Evolutionary conservation across 2,888 invertebrate species (phyloP).

Genomic region (Steromphala cineraria): DNA sequence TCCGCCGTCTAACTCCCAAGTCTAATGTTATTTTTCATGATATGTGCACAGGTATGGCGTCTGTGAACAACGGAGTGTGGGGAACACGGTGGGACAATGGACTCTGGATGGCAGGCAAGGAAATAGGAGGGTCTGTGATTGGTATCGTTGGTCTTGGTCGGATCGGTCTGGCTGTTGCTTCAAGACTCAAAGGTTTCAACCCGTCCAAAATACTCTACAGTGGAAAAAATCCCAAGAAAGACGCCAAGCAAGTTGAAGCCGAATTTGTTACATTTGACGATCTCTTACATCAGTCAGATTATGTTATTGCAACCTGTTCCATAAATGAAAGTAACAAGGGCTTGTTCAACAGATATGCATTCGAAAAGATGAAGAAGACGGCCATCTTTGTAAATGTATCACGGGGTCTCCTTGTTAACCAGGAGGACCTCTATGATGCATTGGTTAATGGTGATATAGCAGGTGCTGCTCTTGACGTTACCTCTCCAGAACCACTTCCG

Average conservation of each 20-base stretch:
- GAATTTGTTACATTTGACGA: slow-evolving; percentile 83
- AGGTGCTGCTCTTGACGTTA: slow-evolving; percentile 93
- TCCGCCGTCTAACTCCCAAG: too few species aligned
- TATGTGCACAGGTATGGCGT: slow-evolving; percentile 50
- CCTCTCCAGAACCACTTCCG: slow-evolving; percentile 91
- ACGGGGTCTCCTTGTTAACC: slow-evolving; percentile 81
- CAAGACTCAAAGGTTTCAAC: slow-evolving; percentile 85
- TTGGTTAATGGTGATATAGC: slow-evolving; percentile 83
- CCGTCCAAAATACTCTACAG: slow-evolving; percentile 84
- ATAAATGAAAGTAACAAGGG: slow-evolving; percentile 83
- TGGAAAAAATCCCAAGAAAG: slow-evolving; percentile 81
- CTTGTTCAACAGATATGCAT: slow-evolving; percentile 86
- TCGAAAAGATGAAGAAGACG: slow-evolving; percentile 88
- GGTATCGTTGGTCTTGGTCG: slow-evolving; percentile 75
- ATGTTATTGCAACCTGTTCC: slow-evolving; percentile 88
- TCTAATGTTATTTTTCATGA: neutral
- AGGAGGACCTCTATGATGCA: slow-evolving; percentile 85
- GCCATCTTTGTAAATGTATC: slow-evolving; percentile 92
- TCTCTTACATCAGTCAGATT: slow-evolving; percentile 86
- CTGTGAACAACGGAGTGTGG: slow-evolving; percentile 84
- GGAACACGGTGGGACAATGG: slow-evolving; percentile 83
- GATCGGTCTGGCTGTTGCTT: slow-evolving; percentile 82
- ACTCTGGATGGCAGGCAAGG: slow-evolving; percentile 91
- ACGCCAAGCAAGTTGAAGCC: slow-evolving; percentile 80
- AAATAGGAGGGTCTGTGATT: slow-evolving; percentile 86